Base-by-base conservation (phyloP, 2,797 vertebrate genomes). In the Girardinus metallicus region DNA sequence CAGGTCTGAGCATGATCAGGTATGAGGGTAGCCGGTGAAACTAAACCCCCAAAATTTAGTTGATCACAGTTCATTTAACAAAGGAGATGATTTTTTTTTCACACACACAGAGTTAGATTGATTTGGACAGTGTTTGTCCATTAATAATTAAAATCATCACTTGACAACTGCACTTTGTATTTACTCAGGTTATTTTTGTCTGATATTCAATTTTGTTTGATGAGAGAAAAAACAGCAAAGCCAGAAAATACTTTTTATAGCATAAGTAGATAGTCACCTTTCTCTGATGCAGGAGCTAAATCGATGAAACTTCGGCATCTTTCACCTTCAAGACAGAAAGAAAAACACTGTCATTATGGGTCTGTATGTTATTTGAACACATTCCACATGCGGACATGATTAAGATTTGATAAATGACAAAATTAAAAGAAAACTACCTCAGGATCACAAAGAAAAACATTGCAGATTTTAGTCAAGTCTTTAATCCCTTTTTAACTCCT, bases 291-390 rank as follows among this genome's bases (percentile, higher is more conserved):
- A 0, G 98, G 97, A 64, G 97, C 97, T 91, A 99, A 95, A 94
- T 99, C 98, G 80, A 99, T 98, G 93, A 99, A 99, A 93, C 97
- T 99, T 88, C 97, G 95, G 84, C 98, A 99, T 93, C 93, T 96
- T 90, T 99, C 98, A 95, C 97, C 98, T 99, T 80, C 31, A 93
- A 18, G 75, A 55, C 36, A 92, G 55, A 86, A 81, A 79, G 16
- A 64, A 49, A 82, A 78, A 47, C 64, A 60, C 1, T 12, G 46
- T 23, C 8, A 21, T 70, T 6, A 76, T 29, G 41, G 79, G 1
- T 4, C 21, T 66, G 36, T 41, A 36, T 23, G 64, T 39, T 12
- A 23, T 23, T 11, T 5, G 0, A 41, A 15, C 8, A 68, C 23
- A 23, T 68, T 41, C 64, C 7, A 4, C 62, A 64, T 34, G 31